phyloP scores from a whole-genome alignment of 1,140 invertebrate species.

The Drosophila suzukii region DNA sequence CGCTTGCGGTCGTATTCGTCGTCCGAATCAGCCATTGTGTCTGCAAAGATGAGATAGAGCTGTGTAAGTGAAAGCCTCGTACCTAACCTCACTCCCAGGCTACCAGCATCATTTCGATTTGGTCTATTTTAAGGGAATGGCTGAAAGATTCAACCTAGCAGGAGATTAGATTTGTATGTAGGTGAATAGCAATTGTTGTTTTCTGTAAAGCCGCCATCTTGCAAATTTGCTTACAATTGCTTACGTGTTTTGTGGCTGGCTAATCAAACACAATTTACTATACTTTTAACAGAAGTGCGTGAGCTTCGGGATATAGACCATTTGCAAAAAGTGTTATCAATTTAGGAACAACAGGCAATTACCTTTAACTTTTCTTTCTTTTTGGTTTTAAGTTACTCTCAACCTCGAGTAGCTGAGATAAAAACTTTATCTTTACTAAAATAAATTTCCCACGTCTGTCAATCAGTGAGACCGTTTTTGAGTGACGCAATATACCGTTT shows the following conservation, averaged over 20 bases:
- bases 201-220: slow-evolving; percentile 25
- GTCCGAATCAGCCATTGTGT: slow-evolving; percentile 93
- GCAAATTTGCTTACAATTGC: slow-evolving; percentile 6
- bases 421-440: not conserved
- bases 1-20: slow-evolving; percentile 95
- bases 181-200: not conserved
- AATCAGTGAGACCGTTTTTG: not conserved
- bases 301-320: too few species aligned
- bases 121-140: not conserved
- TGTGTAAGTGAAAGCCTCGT: slow-evolving; percentile 39
- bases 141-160: not conserved
- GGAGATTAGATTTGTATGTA: not conserved
- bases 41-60: slow-evolving; percentile 11
- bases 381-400: too few species aligned
- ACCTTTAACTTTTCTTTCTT: not conserved
- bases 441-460: slow-evolving; percentile 7
- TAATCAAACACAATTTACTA: too few species aligned
- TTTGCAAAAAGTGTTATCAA: too few species aligned
- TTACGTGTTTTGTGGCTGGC: slow-evolving; percentile 14
- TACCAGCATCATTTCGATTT: not conserved
- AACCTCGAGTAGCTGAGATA: too few species aligned
- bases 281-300: not conserved
- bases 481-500: not conserved
- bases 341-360: not conserved
- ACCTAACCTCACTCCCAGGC: slow-evolving; percentile 26